These are phyloP conservation scores for Nomia melanderi DNA, from an alignment of 1,140 invertebrate genomes.

Conservation along the genomic window DNA sequence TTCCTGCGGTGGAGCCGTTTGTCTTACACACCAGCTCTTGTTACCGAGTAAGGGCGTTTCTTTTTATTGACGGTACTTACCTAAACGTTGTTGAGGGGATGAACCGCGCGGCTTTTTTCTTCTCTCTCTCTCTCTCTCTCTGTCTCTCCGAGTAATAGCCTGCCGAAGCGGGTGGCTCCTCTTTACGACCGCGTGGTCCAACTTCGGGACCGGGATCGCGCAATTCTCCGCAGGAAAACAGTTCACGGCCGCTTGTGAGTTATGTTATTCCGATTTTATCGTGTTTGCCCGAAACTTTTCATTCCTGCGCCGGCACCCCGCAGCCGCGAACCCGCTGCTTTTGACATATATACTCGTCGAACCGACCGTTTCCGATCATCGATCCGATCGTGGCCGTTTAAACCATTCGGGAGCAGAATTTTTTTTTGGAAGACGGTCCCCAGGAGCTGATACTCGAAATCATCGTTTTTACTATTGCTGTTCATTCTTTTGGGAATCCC, in stretches of 20 bases:
- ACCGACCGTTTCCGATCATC: not conserved
- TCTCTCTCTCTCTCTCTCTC: too few species aligned
- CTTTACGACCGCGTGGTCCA: conserved; percentile 7
- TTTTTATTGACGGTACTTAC: conserved; percentile 23
- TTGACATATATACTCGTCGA: conserved; percentile 18
- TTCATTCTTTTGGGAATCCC: too few species aligned
- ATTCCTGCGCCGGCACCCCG: not conserved
- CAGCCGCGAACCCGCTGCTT: not conserved
- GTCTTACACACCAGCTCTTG: conserved; percentile 9
- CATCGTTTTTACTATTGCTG: too few species aligned
- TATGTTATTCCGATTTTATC: conserved; percentile 27
- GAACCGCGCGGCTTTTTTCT: conserved; percentile 15
- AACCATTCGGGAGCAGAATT: too few species aligned
- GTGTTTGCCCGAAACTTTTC: conserved; percentile 1
- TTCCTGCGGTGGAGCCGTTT: conserved; percentile 15
- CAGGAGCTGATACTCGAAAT: too few species aligned
- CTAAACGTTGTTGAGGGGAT: not conserved
- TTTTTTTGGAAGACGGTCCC: too few species aligned
- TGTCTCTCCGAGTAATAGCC: conserved; percentile 22
- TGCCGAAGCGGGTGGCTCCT: not conserved
- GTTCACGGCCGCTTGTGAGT: not conserved
- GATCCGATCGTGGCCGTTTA: not conserved
- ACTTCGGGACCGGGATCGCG: not conserved
- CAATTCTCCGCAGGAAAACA: not conserved
- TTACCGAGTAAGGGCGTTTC: conserved; percentile 10